Evolutionary conservation across 1,140 invertebrate genomes (phyloP), one percentile per base, ranked within the genome.

Genomic region (Leptopilina boulardi): DNA sequence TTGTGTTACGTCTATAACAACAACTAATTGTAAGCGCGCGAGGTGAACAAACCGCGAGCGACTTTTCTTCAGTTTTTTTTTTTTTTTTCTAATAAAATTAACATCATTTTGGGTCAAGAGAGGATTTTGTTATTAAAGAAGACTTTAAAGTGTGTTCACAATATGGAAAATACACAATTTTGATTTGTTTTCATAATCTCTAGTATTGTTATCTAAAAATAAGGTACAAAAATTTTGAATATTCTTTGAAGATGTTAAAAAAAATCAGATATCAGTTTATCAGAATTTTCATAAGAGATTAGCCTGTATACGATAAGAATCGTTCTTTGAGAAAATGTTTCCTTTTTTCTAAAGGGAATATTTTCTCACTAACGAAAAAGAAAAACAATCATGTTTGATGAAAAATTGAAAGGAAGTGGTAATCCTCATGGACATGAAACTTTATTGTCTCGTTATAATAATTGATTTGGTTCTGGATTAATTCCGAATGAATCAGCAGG

Each of bases 381-480:
- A 18, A n/a, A 2, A 51, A 38, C 4, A 6, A n/a, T n/a, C 41
- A 42, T 11, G 41, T 42, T 42, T 18, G 15, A 51, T 51, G 47
- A 51, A 51, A 51, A 51, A 51, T 51, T 51, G 2, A 5, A 18
- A 51, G 47, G 47, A 51, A 51, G 47, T n/a, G 18, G 47, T 51
- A 51, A 51, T 51, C n/a, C 47, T n/a, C 47, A 18, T 51, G 47
- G 13, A 59, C 54, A 59, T 59, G 54, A 59, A 21, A 23, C 9
- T 59, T 23, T 59, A 59, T 59, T 59, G 18, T 59, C 54, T 59
- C 19, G 54, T 59, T 23, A 59, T 51, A 51, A 51, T 51, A 51
- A 51, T 51, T 51, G 54, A 59, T 59, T 59, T 59, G 2, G 54
- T 59, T 59, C 54, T 59, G 54, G 47, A 51, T 51, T 51, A 51